Base-by-base conservation (phyloP, 2,797 vertebrate genomes). In the Sphenodon punctatus region DNA sequence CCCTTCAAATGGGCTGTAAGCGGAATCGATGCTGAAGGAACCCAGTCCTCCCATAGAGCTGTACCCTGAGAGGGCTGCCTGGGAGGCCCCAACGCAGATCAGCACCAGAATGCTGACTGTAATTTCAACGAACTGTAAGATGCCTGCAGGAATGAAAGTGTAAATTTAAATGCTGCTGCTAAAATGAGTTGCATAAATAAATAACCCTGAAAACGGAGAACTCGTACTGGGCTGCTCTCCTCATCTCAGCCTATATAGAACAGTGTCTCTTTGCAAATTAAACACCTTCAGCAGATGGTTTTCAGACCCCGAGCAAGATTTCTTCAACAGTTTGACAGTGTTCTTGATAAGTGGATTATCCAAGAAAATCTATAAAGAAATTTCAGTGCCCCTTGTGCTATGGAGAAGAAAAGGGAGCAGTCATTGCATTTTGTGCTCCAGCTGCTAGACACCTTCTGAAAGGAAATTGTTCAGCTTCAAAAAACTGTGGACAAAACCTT, bases 1-100 rank as follows among this genome's bases (percentile, higher is more conserved):
- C 78, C 98, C 98, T 93, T 98, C 93, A 32, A 98, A 96, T 67
- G 97, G 97, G 56, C 95, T 95, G 53, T 97, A 94, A 38, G 90
- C 85, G 0, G 74, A 93, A 83, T 97, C 95, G 79, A 97, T 91
- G 95, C 80, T 73, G 45, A 98, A 97, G 86, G 95, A 93, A 2
- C 95, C 92, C 0, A 97, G 30, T 3, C 93, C 94, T 0, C 94
- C 95, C 5, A 93, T 82, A 2, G 97, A 93, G 0, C 97, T 96
- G 92, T 97, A 92, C 30, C 97, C 97, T 0, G 97, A 95, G 0
- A 94, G 39, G 1, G 97, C 96, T 75, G 97, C 93, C 30, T 97
- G 96, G 59, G 97, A 95, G 1, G 97, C 96, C 0, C 96, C 93
- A 70, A 97, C 84, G 0, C 98, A 98, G 78, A 98, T 95, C 88